Conservation (phyloP, 2,113 vertebrate genomes). For the Eupsittula cactorum region DNA sequence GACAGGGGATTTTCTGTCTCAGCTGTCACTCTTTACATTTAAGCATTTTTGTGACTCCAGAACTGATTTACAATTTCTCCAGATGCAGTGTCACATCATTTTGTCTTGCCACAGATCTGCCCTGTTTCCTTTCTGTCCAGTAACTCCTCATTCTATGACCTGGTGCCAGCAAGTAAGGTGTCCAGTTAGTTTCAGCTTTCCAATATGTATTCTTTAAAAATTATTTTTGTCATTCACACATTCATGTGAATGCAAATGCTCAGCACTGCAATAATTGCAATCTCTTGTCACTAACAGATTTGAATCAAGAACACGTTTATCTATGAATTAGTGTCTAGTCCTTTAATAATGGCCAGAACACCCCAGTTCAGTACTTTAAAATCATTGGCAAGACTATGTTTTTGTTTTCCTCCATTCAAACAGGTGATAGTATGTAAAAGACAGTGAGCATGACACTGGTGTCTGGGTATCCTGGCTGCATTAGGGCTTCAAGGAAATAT, state of each 20-base stretch:
- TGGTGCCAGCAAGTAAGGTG: neutral
- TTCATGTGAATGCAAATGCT: neutral
- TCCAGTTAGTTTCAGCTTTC: neutral
- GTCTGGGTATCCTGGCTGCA: neutral
- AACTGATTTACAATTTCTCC: neutral
- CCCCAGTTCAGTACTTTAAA: neutral
- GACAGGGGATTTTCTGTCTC: neutral
- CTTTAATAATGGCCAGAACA: neutral
- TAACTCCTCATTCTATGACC: neutral
- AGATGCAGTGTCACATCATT: neutral
- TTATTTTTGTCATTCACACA: neutral
- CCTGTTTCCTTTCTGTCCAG: neutral
- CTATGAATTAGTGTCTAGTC: neutral
- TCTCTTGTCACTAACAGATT: neutral
- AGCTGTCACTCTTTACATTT: neutral
- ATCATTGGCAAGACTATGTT: neutral
- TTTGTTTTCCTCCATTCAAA: neutral
- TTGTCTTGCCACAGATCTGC: neutral
- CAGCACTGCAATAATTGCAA: neutral
- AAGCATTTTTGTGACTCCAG: neutral
- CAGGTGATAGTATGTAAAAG: neutral
- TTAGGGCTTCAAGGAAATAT: neutral
- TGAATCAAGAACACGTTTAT: fast-evolving
- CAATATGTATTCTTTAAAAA: neutral
- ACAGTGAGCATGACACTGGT: neutral